A percentile compares a stretch with the other conserved stretches of the same genome.
phyloP scores from a whole-genome alignment of 1,140 invertebrate genomes.

The Euglossa dilemma region DNA sequence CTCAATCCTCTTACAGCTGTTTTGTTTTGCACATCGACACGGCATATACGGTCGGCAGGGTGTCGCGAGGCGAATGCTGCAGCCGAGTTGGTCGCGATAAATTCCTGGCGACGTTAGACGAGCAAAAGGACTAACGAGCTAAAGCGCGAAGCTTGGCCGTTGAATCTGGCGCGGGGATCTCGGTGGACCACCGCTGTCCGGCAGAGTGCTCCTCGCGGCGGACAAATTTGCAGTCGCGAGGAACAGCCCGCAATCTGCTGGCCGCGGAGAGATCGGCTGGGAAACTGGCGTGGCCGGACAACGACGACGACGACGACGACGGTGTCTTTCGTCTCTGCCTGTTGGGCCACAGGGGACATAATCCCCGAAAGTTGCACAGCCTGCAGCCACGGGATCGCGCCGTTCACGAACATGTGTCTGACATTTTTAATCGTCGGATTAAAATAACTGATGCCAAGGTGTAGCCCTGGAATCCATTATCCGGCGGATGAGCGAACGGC shows the following conservation, averaged over 20 bases:
- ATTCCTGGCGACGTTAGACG: not conserved
- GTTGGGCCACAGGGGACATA: slow-evolving; percentile 62
- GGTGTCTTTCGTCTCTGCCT: slow-evolving; percentile 47
- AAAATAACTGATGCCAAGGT: slow-evolving; percentile 81
- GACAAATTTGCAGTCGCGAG: slow-evolving; percentile 25
- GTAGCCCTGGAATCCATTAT: slow-evolving; percentile 77
- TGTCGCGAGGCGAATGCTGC: not conserved
- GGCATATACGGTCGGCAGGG: not conserved
- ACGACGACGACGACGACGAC: slow-evolving; percentile 61
- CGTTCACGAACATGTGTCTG: slow-evolving; percentile 80
- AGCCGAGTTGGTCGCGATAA: not conserved
- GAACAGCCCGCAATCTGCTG: slow-evolving; percentile 50
- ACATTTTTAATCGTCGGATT: slow-evolving; percentile 82
- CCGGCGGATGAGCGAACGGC: slow-evolving; percentile 73
- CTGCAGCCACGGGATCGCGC: slow-evolving; percentile 69
- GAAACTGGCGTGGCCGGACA: not conserved
- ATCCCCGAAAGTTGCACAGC: slow-evolving; percentile 60
- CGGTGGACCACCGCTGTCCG: not conserved
- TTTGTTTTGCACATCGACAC: not conserved
- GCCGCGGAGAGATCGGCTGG: slow-evolving; percentile 52
- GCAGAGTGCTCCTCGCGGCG: not conserved
- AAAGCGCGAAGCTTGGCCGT: not conserved
- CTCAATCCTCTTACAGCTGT: not conserved
- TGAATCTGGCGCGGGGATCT: slow-evolving; percentile 2
- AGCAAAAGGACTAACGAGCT: not conserved